Evolutionary conservation across 2,113 vertebrate genomes (phyloP).

Genomic region (Psilopogon haemacephalus): DNA sequence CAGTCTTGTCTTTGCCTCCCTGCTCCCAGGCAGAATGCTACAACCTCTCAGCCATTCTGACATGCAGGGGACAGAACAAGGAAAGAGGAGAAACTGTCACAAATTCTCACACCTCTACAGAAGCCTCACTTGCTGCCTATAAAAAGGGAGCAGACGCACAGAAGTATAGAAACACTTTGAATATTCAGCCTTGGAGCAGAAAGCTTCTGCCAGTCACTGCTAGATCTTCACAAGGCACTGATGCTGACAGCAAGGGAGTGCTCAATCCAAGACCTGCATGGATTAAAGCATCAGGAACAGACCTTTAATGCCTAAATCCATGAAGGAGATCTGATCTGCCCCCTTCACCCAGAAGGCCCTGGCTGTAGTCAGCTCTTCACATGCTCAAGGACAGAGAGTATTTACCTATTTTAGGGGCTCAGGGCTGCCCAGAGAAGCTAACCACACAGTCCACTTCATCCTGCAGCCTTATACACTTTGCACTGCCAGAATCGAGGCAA

Average conservation of each 20-base stretch:
- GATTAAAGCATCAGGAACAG: constrained; percentile 1
- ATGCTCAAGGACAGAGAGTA: background rate
- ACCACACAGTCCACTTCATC: rapidly evolving
- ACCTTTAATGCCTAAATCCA: background rate
- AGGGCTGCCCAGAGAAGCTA: background rate
- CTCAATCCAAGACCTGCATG: rapidly evolving
- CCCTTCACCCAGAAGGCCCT: background rate
- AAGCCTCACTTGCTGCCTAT: background rate
- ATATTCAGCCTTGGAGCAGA: background rate
- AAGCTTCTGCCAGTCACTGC: background rate
- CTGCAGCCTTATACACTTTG: rapidly evolving
- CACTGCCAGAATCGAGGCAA: rapidly evolving
- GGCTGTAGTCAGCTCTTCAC: background rate
- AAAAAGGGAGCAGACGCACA: background rate
- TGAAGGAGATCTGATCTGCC: background rate
- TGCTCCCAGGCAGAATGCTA: background rate
- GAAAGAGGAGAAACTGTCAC: background rate
- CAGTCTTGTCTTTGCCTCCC: background rate
- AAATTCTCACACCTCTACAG: background rate
- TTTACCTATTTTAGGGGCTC: background rate
- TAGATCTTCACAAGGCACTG: background rate
- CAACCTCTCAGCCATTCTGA: background rate
- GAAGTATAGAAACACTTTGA: background rate
- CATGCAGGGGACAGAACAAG: background rate
- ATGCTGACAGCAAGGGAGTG: background rate